Evolutionary conservation across 1,140 invertebrate genomes (phyloP).

Genomic region (Acyrthosiphon pisum): DNA sequence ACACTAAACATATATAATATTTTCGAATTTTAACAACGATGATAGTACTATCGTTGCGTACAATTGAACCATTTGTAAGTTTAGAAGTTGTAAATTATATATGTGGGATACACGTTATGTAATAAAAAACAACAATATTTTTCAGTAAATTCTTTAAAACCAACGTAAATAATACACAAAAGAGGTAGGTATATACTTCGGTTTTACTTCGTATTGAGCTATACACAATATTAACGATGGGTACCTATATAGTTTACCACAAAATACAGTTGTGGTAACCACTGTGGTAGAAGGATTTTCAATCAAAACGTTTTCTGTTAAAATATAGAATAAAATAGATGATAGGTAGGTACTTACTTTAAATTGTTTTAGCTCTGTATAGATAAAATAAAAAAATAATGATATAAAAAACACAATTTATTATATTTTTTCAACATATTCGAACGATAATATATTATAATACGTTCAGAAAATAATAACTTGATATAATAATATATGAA

Average conservation of each 20-base stretch:
- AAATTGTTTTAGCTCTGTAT: not conserved
- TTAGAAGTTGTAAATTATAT: not conserved
- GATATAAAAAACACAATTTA: not conserved
- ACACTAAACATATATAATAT: not conserved
- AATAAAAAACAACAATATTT: not conserved
- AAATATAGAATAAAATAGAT: not conserved
- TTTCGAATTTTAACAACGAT: not conserved
- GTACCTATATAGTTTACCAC: no score
- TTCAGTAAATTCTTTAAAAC: not conserved
- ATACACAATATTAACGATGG: not conserved
- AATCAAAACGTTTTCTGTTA: not conserved
- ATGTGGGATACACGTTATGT: not conserved
- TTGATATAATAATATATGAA: not conserved
- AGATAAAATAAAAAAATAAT: not conserved
- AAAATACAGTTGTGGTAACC: no score
- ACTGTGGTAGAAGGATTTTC: no score
- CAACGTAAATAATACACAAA: not conserved
- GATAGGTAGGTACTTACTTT: not conserved
- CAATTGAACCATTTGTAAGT: not conserved
- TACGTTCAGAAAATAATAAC: not conserved
- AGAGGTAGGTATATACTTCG: no score
- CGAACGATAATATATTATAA: not conserved
- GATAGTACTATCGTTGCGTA: not conserved
- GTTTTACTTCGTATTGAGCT: not conserved
- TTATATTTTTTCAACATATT: not conserved